Evolutionary conservation across 2,113 vertebrate genomes (phyloP).

Genomic region (Varanus salvator): DNA sequence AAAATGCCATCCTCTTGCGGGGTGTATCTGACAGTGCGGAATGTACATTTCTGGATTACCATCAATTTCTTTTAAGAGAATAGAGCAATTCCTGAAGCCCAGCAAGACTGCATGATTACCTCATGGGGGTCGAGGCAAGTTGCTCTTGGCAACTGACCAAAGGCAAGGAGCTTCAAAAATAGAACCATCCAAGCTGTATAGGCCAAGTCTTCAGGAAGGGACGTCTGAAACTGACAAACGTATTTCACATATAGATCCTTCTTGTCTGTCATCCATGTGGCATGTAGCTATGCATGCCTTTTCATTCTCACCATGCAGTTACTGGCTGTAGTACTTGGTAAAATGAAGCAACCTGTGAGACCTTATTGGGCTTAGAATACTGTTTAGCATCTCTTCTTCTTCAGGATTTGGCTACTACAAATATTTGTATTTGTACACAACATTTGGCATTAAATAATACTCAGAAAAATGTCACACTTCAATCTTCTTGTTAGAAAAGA

Average conservation of each 20-base stretch:
- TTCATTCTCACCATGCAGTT: constrained; percentile 6
- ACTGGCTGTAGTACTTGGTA: not conserved
- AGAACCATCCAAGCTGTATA: fast-evolving
- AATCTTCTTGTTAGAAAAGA: not conserved
- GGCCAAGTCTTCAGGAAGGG: not conserved
- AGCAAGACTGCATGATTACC: fast-evolving
- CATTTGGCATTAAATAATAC: constrained; percentile 36
- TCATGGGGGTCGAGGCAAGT: fast-evolving
- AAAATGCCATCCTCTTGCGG: fast-evolving
- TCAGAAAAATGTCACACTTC: not conserved
- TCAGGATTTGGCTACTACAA: not conserved
- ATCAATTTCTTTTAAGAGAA: not conserved
- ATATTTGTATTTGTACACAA: constrained; percentile 4
- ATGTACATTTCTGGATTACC: not conserved
- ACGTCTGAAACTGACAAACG: not conserved
- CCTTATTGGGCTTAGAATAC: constrained; percentile 9
- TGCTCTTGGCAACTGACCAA: not conserved
- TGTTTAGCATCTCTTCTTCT: not conserved
- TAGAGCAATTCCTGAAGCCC: not conserved
- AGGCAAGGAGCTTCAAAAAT: constrained; percentile 1
- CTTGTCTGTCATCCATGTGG: not conserved
- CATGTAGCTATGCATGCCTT: constrained; percentile 2
- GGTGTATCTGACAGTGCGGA: not conserved
- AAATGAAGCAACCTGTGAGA: constrained; percentile 1
- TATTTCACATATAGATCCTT: not conserved